Evolutionary conservation across 2,113 vertebrate species (phyloP).

Genomic region (Pantherophis guttatus): DNA sequence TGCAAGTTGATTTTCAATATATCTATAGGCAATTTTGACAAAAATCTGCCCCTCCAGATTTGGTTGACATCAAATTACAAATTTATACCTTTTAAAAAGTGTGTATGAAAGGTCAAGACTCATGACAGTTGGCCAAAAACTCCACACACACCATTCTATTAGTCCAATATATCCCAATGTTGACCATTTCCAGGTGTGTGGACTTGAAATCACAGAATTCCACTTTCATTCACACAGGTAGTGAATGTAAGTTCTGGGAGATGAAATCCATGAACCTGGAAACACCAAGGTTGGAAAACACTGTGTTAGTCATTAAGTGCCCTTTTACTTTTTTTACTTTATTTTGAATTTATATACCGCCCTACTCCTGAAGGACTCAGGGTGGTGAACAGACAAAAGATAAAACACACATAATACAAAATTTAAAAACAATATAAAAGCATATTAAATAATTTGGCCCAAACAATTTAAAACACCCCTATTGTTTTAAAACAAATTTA

Average conservation of each 20-base stretch:
- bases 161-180: neutral
- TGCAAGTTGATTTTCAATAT: neutral
- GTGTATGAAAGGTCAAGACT: slow-evolving; percentile 18
- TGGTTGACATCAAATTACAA: slow-evolving; percentile 2
- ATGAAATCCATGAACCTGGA: neutral
- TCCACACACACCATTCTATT: neutral
- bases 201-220: neutral
- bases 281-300: neutral
- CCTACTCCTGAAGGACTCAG: too few species aligned
- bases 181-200: neutral
- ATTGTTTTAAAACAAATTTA: too few species aligned
- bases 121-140: slow-evolving; percentile 11
- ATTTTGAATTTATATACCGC: too few species aligned
- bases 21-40: neutral
- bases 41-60: slow-evolving; percentile 31
- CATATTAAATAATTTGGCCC: too few species aligned
- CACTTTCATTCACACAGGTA: neutral
- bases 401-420: too few species aligned
- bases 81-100: neutral
- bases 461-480: too few species aligned
- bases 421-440: too few species aligned
- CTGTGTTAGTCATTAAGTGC: neutral
- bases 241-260: neutral
- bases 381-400: too few species aligned
- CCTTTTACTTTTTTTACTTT: too few species aligned